Evolutionary conservation across 1,140 invertebrate species (phyloP).

Genomic region (Philotrypesis tridentata): DNA sequence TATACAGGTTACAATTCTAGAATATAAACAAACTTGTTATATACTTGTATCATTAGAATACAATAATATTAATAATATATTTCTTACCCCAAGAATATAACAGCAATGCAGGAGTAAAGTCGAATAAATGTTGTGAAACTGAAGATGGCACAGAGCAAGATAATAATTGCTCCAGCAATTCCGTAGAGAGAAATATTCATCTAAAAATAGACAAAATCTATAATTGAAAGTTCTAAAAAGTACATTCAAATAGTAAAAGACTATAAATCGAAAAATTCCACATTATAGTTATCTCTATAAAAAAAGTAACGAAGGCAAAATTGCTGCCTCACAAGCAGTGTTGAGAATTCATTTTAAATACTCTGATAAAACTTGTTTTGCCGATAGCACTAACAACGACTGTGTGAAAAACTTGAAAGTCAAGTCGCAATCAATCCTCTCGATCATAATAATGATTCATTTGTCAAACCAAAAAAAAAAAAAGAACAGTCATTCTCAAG

Average conservation of each 20-base stretch:
- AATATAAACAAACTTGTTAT: conserved; percentile 50
- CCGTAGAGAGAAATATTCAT: conserved; percentile 70
- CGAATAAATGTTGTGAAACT: conserved; percentile 66
- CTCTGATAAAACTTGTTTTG: not conserved
- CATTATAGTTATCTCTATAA: not conserved
- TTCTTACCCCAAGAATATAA: conserved; percentile 68
- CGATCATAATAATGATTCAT: too few relatives aligned
- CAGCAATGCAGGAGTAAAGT: conserved; percentile 62
- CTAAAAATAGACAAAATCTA: conserved; percentile 55
- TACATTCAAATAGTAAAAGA: not conserved
- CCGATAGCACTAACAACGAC: not conserved
- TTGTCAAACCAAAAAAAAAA: not conserved
- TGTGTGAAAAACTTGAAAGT: not conserved
- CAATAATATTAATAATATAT: not conserved
- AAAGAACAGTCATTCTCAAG: not conserved
- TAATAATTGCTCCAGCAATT: conserved; percentile 65
- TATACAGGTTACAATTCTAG: conserved; percentile 67
- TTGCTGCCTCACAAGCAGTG: not conserved
- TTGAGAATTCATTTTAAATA: not conserved
- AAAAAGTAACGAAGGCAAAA: not conserved
- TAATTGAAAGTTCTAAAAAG: not conserved
- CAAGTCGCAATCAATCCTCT: not conserved
- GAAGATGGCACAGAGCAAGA: conserved; percentile 65
- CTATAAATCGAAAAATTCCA: not conserved
- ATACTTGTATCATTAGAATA: not conserved